Conservation (phyloP, 2,888 invertebrate species). For the Lepidonotus clava region DNA sequence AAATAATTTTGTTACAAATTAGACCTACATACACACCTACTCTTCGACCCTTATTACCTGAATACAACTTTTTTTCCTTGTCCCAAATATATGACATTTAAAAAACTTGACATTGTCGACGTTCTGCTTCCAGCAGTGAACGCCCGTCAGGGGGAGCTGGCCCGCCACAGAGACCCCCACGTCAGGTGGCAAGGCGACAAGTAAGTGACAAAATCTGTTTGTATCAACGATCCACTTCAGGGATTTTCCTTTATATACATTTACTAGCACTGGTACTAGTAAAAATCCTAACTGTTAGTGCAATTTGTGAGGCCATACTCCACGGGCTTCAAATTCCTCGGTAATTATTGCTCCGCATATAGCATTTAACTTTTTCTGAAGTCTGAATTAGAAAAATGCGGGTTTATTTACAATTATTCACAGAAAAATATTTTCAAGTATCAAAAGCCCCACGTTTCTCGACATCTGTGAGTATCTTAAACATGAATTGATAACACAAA, state of each 20-base stretch:
- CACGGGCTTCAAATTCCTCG: neutral
- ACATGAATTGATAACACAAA: neutral
- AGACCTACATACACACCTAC: too few species aligned
- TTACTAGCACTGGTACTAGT: too few species aligned
- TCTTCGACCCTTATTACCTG: too few species aligned
- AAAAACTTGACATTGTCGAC: too few species aligned
- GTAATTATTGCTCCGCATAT: neutral
- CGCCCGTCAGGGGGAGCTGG: slow-evolving; percentile 69
- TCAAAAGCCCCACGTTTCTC: neutral
- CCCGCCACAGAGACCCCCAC: slow-evolving; percentile 69
- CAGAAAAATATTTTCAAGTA: neutral
- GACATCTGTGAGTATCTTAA: neutral
- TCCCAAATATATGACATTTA: too few species aligned
- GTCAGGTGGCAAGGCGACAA: slow-evolving; percentile 68
- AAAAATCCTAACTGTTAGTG: neutral
- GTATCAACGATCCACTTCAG: neutral
- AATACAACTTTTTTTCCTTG: neutral
- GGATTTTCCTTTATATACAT: too few species aligned
- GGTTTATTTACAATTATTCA: neutral
- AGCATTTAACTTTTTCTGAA: neutral
- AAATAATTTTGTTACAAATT: too few species aligned
- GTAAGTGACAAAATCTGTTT: slow-evolving; percentile 7
- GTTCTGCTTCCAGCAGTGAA: slow-evolving; percentile 56
- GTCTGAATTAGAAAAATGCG: neutral
- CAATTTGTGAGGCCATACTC: neutral